Conservation (phyloP, 2,113 vertebrate genomes). For the Oryzias javanicus region DNA sequence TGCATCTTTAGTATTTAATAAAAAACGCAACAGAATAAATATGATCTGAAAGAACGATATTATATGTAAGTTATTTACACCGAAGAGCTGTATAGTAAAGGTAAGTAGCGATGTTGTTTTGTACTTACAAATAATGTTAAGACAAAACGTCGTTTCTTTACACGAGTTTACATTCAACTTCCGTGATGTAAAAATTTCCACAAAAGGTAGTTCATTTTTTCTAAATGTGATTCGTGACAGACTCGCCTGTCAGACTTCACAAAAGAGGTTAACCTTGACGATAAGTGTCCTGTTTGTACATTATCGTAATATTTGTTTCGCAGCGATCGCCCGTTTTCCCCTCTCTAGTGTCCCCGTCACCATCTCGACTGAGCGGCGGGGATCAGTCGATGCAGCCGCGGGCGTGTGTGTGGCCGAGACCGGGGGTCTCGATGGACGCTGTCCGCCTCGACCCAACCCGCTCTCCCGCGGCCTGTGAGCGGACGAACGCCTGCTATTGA, state of each 20-base stretch:
- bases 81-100: slow-evolving; percentile 21
- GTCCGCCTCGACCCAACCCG: slow-evolving; percentile 16
- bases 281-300: too few species aligned
- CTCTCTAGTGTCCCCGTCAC: background rate
- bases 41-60: background rate
- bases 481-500: slow-evolving; percentile 61
- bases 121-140: background rate
- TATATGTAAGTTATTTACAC: slow-evolving; percentile 43
- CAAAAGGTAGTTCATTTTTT: too few species aligned
- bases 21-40: background rate
- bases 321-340: background rate
- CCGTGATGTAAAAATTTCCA: too few species aligned
- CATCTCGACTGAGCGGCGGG: slow-evolving; percentile 1
- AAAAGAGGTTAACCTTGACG: too few species aligned
- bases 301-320: too few species aligned
- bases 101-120: slow-evolving; percentile 23
- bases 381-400: slow-evolving; percentile 22
- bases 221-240: too few species aligned
- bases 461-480: slow-evolving; percentile 46
- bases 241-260: too few species aligned
- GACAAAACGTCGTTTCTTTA: background rate
- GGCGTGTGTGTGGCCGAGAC: background rate
- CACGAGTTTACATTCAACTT: background rate
- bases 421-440: slow-evolving; percentile 7
- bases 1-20: fast-evolving